These are phyloP conservation scores for Chiridota heheva DNA, from an alignment of 35 echinoderm and acorn worm species.

Conservation along the genomic window DNA sequence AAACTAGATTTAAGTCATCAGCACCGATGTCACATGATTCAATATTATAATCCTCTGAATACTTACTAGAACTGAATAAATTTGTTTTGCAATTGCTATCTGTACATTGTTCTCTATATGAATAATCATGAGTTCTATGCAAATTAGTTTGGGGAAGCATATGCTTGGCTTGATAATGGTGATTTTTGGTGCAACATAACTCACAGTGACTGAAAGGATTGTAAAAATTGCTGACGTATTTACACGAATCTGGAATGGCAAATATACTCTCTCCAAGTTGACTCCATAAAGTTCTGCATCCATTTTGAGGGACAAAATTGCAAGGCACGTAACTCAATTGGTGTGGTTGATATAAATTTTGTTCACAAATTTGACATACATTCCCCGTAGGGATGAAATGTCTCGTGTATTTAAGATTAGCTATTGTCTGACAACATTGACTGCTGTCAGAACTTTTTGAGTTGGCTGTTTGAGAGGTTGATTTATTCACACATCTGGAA, in stretches of 20 bases:
- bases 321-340: neutral
- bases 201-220: conserved; percentile 76
- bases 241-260: conserved; percentile 51
- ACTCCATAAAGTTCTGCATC: conserved; percentile 32
- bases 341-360: conserved; percentile 20
- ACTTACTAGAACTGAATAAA: no score
- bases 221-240: conserved; percentile 71
- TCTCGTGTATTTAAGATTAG: conserved; percentile 22
- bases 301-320: neutral
- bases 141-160: no score
- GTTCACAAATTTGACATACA: conserved; percentile 81
- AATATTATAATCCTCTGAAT: no score
- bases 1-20: no score
- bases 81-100: no score
- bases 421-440: conserved; percentile 76
- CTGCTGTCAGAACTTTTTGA: neutral
- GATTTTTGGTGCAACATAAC: conserved; percentile 54
- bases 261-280: conserved; percentile 26
- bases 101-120: no score
- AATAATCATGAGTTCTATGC: no score
- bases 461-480: neutral
- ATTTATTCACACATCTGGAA: neutral
- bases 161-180: neutral
- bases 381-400: conserved; percentile 40
- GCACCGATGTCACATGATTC: no score